Conservation (phyloP, 1,140 invertebrate genomes). For the Ladona fulva region DNA sequence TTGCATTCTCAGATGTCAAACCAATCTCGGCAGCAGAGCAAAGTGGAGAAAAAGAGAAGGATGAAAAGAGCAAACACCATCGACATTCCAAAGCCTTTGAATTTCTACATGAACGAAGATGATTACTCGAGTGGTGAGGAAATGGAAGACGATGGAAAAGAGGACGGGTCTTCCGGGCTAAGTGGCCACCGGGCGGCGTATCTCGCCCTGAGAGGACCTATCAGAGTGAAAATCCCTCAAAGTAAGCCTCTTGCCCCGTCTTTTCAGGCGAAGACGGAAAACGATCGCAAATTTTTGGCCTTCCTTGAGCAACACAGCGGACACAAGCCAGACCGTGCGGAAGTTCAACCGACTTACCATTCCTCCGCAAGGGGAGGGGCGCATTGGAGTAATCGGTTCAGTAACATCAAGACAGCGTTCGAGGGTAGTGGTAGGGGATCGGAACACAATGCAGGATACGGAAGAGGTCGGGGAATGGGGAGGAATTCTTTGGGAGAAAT, state of each 20-base stretch:
- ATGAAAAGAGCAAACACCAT: slow-evolving; percentile 83
- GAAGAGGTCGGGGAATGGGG: not conserved
- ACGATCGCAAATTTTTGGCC: slow-evolving; percentile 72
- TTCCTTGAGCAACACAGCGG: slow-evolving; percentile 61
- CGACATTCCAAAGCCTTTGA: slow-evolving; percentile 65
- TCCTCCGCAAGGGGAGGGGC: slow-evolving; percentile 31
- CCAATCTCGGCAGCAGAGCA: slow-evolving; percentile 11
- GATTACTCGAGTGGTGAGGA: slow-evolving; percentile 32
- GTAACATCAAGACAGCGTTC: slow-evolving; percentile 76
- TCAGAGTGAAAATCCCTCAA: slow-evolving; percentile 39
- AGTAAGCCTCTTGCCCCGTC: slow-evolving; percentile 43
- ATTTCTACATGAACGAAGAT: slow-evolving; percentile 42
- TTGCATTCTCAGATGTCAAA: too few relatives aligned
- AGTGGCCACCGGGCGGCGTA: slow-evolving; percentile 35
- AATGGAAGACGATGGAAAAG: slow-evolving; percentile 21
- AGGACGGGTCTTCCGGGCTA: not conserved
- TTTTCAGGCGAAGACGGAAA: slow-evolving; percentile 72
- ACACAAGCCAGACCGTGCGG: slow-evolving; percentile 35
- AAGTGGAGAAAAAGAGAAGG: slow-evolving; percentile 52
- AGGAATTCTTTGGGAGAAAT: slow-evolving; percentile 25
- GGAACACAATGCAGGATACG: slow-evolving; percentile 29
- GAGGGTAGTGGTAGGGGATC: slow-evolving; percentile 39
- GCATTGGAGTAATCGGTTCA: slow-evolving; percentile 72
- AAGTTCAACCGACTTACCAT: slow-evolving; percentile 26
- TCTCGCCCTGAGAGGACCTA: slow-evolving; percentile 43